Evolutionary conservation across 2,113 vertebrate species (phyloP).

Genomic region (Mustela nigripes): DNA sequence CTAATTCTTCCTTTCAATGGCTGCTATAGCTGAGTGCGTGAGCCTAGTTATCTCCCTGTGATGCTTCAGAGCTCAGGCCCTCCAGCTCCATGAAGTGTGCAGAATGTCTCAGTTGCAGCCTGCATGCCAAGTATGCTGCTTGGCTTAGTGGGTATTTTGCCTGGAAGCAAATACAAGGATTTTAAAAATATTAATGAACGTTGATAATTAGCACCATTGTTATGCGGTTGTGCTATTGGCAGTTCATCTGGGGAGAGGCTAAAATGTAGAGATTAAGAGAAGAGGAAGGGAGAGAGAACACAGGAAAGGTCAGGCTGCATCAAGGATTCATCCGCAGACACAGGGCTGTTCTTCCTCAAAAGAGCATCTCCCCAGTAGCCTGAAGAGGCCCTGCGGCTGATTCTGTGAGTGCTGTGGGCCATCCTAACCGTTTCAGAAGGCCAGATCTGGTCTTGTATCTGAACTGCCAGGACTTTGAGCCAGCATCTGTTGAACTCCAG

Average conservation of each 20-base stretch:
- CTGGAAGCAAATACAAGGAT: slow-evolving; percentile 65
- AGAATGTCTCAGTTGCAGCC: background rate
- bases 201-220: slow-evolving; percentile 61
- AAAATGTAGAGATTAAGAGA: background rate
- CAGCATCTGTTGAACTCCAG: background rate
- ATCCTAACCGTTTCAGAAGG: background rate
- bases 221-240: background rate
- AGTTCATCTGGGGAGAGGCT: background rate
- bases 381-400: rapidly evolving
- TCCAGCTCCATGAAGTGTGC: background rate
- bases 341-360: background rate
- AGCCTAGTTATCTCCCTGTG: rapidly evolving
- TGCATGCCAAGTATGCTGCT: background rate
- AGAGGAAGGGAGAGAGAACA: background rate
- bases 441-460: background rate
- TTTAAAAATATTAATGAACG: slow-evolving; percentile 73
- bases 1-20: background rate
- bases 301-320: background rate
- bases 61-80: background rate
- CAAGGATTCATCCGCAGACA: background rate
- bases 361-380: background rate
- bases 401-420: background rate
- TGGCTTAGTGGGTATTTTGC: slow-evolving; percentile 30
- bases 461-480: background rate
- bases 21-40: rapidly evolving